phyloP scores from a whole-genome alignment of 2,888 invertebrate genomes.

The Hipparchia sbordonii region DNA sequence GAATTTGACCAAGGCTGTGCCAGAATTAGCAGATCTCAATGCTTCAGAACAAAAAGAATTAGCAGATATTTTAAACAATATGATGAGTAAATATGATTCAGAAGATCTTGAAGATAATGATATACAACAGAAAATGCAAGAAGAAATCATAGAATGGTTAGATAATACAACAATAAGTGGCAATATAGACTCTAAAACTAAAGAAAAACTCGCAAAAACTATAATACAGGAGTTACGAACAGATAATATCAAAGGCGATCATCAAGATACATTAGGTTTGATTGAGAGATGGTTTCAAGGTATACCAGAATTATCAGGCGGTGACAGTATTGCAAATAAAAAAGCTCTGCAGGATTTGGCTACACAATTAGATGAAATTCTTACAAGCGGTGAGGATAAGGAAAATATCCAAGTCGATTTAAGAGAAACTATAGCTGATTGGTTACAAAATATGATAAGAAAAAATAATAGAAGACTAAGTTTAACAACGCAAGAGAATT shows the following conservation, averaged over 20 bases:
- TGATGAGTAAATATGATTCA: conserved; percentile 7
- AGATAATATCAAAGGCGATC: conserved; percentile 6
- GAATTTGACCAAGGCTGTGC: conserved; percentile 11
- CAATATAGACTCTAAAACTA: conserved; percentile 15
- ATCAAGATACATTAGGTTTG: conserved; percentile 10
- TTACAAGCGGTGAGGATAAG: conserved; percentile 2
- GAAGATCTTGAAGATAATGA: conserved; percentile 1
- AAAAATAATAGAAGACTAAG: conserved; percentile 22
- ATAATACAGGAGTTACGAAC: conserved; percentile 18
- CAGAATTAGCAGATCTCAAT: conserved; percentile 19
- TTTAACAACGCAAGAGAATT: conserved; percentile 27
- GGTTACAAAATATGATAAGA: conserved; percentile 28
- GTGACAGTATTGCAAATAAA: conserved; percentile 13
- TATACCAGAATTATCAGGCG: conserved; percentile 28
- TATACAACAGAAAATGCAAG: conserved; percentile 6
- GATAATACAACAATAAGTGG: conserved; percentile 12
- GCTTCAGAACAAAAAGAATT: neutral
- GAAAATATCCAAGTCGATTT: conserved; percentile 22
- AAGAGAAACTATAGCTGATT: conserved; percentile 26
- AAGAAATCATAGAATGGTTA: conserved; percentile 26
- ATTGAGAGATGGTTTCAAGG: conserved; percentile 27
- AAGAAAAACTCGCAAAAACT: conserved; percentile 21
- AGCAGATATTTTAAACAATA: neutral
- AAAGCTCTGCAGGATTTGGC: conserved; percentile 14
- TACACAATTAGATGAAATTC: conserved; percentile 25